Base-by-base conservation (phyloP, 2,797 vertebrate species). In the Acrocephalus scirpaceus region DNA sequence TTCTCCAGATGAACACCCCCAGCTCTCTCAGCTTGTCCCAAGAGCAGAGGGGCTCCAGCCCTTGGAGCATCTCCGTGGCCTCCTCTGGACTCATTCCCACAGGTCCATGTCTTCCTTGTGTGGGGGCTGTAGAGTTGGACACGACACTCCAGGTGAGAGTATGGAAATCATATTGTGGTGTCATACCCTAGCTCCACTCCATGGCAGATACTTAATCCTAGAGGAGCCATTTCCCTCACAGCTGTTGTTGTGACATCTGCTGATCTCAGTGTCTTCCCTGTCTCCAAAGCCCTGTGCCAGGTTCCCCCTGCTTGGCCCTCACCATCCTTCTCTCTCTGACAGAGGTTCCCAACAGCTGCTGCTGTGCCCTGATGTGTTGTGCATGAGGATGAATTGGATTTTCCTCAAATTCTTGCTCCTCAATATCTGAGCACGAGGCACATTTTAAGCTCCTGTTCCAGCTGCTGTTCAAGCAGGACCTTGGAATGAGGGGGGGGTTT, bases 31-130 rank as follows among this genome's bases (percentile, higher is more conserved):
- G 67, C 4, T 45, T 66, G 69, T 5, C 53, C 10, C 27, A 51
- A 79, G n/a, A 15, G 45, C 67, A 80, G 60, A 60, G 69, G 45
- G 23, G n/a, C 38, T 79, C 45, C 76, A 88, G 75, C 60, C 23
- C 50, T 36, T 1, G 25, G 10, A 42, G 30, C 40, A 69, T 2
- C 26, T 69, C 70, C 0, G 0, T 16, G 62, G 26, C 26, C 9
- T 53, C n/a, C 38, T 27, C 47, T 74, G 70, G 30, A 20, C 20
- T 67, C 14, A 15, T 27, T 38, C 51, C 58, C 36, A 57, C 32
- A 50, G 32, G 26, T n/a, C 29, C 13, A 4, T 16, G 13, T 36
- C 19, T 18, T 30, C 34, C 21, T 32, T 48, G 26, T 69, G 9
- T 62, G 42, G 48, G 8, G 15, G 8, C 56, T 20, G 34, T 19